These are phyloP conservation scores for Syngnathus scovelli DNA, from an alignment of 2,113 vertebrate species.

Conservation along the genomic window DNA sequence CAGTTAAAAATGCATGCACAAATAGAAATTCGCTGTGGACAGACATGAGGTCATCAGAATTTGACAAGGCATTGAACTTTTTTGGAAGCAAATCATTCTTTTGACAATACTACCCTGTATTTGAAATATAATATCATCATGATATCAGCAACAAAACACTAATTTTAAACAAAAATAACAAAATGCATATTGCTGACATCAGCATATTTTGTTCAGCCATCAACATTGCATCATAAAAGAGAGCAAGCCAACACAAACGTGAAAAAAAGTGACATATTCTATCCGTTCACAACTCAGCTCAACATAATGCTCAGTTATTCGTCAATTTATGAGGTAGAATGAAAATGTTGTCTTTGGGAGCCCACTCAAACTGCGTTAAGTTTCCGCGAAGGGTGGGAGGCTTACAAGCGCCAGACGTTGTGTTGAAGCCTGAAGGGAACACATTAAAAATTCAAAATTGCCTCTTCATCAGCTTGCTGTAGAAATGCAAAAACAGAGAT, in stretches of 20 bases:
- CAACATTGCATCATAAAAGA: no score
- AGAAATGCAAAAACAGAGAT: constrained; percentile 15
- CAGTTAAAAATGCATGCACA: background rate
- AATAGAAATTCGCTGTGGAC: no score
- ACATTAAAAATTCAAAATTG: constrained; percentile 61
- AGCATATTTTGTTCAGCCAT: no score
- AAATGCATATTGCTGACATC: no score
- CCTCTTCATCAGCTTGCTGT: constrained; percentile 54
- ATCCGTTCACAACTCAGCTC: background rate
- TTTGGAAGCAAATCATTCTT: no score
- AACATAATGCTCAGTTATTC: constrained; percentile 4
- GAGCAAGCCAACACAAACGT: no score
- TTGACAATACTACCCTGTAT: background rate
- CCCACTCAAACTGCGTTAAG: constrained; percentile 30
- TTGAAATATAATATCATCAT: background rate
- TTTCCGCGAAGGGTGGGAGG: constrained; percentile 16
- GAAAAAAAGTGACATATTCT: background rate
- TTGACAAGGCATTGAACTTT: no score
- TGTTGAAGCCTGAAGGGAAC: constrained; percentile 21
- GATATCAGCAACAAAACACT: background rate
- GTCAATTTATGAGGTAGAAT: constrained; percentile 21
- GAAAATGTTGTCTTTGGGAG: constrained; percentile 24
- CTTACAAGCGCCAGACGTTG: constrained; percentile 24
- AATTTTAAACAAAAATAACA: background rate
- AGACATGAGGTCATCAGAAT: no score